Evolutionary conservation across 2,888 invertebrate genomes (phyloP), one percentile per base, ranked within the genome.

Genomic region (Agelastica alni): DNA sequence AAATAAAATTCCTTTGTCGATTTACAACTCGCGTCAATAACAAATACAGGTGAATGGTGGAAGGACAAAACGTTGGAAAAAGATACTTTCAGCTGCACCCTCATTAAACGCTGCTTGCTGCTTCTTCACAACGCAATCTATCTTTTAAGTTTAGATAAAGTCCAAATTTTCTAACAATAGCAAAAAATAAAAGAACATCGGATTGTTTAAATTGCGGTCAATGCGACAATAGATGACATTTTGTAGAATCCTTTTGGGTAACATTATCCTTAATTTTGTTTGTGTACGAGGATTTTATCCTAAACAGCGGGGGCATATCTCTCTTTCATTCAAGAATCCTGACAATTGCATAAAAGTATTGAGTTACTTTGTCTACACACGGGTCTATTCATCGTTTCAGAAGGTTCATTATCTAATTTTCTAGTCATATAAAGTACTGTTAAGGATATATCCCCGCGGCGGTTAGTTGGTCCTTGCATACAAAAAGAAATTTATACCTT

Each of bases 241-340:
- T 39, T 52, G 49, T 52, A 48, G 49, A 59, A 41, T 14, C 60
- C 49, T 52, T 58, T 46, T 59, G 57, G 44, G 63, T 63, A 64
- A 64, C 62, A 62, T 64, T 61, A 65, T 65, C 60, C 60, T 59
- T 61, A 62, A 63, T 64, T 64, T 61, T 57, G 53, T 65, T 63
- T 59, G 56, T 57, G 37, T 57, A 41, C 46, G 6, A 39, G 18
- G 42, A 51, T 57, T 57, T 61, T 54, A 51, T 55, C 49, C 59
- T 34, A 42, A 45, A 59, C 49, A 45, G 46, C 56, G 41, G 42
- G 47, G 45, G n/a, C n/a, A n/a, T n/a, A n/a, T n/a, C n/a, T n/a
- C n/a, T 18, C 34, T 32, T 47, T 56, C 53, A 56, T 58, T 54
- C 10, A 52, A 49, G 47, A 44, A 55, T 30, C 31, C 53, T 42